phyloP scores from a whole-genome alignment of 2,888 invertebrate genomes.

The Vandiemenella viatica region DNA sequence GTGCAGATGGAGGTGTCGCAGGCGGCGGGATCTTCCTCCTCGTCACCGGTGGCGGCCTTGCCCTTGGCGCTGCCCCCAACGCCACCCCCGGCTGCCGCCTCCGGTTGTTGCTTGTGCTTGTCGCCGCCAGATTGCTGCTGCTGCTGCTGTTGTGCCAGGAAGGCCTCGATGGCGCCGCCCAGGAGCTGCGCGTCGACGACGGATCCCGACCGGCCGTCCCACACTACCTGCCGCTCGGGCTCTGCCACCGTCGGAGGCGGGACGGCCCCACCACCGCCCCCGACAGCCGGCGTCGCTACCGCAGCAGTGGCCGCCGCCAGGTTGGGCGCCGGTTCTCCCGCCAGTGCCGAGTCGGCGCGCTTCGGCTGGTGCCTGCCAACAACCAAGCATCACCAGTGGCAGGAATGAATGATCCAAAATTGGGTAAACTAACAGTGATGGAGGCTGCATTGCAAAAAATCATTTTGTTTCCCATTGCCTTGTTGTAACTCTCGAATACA shows the following conservation, averaged over 20 bases:
- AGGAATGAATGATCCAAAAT: too few species aligned
- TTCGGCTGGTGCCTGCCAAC: constrained; percentile 68
- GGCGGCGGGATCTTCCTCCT: constrained; percentile 56
- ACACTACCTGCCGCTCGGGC: constrained; percentile 42
- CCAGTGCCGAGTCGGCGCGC: constrained; percentile 23
- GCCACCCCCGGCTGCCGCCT: constrained; percentile 15
- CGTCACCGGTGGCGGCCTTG: constrained; percentile 19
- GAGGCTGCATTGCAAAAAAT: too few species aligned
- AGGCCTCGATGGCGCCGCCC: constrained; percentile 73
- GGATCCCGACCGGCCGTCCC: constrained; percentile 58
- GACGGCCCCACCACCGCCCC: background rate
- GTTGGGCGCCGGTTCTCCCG: background rate
- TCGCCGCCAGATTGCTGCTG: constrained; percentile 33
- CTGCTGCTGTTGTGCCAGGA: constrained; percentile 43
- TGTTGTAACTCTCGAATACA: too few species aligned
- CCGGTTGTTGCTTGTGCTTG: too few species aligned
- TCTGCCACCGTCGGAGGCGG: too few species aligned
- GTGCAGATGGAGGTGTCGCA: constrained; percentile 70
- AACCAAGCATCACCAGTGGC: too few species aligned
- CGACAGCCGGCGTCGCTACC: background rate
- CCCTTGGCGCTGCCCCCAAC: constrained; percentile 2
- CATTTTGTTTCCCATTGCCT: too few species aligned
- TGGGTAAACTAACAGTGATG: too few species aligned
- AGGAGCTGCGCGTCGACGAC: constrained; percentile 65
- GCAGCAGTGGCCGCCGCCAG: constrained; percentile 16